These are phyloP conservation scores for Zaprionus taronus DNA, from an alignment of 1,140 invertebrate species.

Conservation along the genomic window DNA sequence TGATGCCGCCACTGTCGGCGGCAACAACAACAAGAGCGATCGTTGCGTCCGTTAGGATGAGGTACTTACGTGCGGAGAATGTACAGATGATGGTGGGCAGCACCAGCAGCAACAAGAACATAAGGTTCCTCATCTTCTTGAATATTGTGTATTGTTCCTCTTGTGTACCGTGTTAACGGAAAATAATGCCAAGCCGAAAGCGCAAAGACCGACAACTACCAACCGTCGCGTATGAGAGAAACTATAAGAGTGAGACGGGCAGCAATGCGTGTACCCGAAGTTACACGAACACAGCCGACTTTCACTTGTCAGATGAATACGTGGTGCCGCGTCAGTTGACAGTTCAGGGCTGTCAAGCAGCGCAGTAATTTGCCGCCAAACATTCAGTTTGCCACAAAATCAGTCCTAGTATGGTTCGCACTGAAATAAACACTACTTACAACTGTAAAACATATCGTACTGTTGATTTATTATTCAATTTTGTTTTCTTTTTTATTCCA, in stretches of 20 bases:
- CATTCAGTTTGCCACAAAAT: not conserved
- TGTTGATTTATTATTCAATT: not conserved
- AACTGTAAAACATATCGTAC: not conserved
- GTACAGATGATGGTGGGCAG: constrained; percentile 86
- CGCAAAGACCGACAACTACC: constrained; percentile 26
- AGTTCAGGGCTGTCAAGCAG: constrained; percentile 49
- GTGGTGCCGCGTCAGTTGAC: constrained; percentile 74
- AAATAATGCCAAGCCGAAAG: constrained; percentile 36
- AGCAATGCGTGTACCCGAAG: constrained; percentile 61
- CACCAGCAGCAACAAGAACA: constrained; percentile 86
- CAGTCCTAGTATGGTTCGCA: not conserved
- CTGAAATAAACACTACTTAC: not conserved
- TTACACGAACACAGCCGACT: constrained; percentile 62
- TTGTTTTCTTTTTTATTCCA: not conserved
- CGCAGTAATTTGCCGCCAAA: not conserved
- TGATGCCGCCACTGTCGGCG: not conserved
- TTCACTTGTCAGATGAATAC: constrained; percentile 77
- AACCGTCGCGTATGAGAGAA: constrained; percentile 56
- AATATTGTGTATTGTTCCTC: constrained; percentile 22
- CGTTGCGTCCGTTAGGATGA: not conserved
- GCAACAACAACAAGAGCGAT: constrained; percentile 22
- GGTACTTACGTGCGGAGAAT: constrained; percentile 86
- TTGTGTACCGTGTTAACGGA: constrained; percentile 27
- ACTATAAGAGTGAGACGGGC: constrained; percentile 53
- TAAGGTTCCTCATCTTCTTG: constrained; percentile 86